Percentiles rank a stretch among this genome's conserved stretches.
Evolutionary conservation across 2,113 vertebrate genomes (phyloP).

Genomic region (Murina feae): DNA sequence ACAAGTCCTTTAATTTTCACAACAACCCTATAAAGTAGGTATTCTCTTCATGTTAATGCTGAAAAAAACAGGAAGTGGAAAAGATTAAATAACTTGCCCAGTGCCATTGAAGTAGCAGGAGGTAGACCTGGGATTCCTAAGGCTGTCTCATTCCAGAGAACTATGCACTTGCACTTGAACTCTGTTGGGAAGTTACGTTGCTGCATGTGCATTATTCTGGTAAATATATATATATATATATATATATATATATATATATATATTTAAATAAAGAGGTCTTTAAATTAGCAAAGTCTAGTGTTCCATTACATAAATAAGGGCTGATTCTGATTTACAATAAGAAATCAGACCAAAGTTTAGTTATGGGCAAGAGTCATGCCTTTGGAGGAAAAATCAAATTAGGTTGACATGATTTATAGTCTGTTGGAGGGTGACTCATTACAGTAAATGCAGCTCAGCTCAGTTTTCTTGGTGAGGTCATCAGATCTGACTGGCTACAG

Average conservation of each 20-base stretch:
- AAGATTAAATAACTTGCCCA: not conserved
- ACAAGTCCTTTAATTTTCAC: conserved; percentile 23
- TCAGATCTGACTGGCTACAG: not conserved
- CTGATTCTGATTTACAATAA: not conserved
- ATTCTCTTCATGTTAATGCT: not conserved
- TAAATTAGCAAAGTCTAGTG: not conserved
- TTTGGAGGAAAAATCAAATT: conserved; percentile 13
- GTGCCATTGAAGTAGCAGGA: not conserved
- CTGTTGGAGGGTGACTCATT: not conserved
- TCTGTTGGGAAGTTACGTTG: not conserved
- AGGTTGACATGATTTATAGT: conserved; percentile 30
- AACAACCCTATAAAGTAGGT: not conserved
- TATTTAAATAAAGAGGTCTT: not conserved
- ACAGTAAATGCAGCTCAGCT: not conserved
- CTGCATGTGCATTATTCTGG: not conserved
- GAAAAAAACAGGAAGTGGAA: not conserved
- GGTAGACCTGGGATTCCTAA: not conserved
- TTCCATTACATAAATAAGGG: not conserved
- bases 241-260: too few species aligned
- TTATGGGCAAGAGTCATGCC: not conserved
- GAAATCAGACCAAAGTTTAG: conserved; percentile 1
- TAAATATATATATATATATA: too few species aligned
- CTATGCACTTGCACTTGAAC: not conserved
- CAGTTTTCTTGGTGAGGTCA: not conserved
- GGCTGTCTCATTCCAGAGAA: not conserved